phyloP scores from a whole-genome alignment of 2,888 invertebrate genomes.

The Melikaiella ostensackeni region DNA sequence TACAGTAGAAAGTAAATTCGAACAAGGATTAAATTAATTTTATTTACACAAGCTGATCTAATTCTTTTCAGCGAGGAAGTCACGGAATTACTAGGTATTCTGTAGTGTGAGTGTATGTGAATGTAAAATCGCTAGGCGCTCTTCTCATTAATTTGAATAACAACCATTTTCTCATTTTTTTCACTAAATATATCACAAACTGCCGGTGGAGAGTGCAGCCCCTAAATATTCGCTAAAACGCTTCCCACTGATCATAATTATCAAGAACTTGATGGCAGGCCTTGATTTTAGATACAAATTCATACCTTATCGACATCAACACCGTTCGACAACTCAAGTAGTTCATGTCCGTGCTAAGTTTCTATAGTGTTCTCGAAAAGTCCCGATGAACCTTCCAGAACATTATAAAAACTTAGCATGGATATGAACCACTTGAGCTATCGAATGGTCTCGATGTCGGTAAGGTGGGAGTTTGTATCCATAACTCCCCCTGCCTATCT shows the following conservation, averaged over 20 bases:
- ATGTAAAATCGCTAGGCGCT: constrained; percentile 74
- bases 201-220: constrained; percentile 69
- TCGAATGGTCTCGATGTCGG: too few species aligned
- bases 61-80: constrained; percentile 47
- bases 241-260: constrained; percentile 30
- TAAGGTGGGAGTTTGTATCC: too few species aligned
- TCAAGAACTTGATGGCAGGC: constrained; percentile 38
- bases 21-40: not conserved
- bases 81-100: constrained; percentile 16
- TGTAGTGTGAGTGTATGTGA: constrained; percentile 60
- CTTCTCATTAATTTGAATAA: constrained; percentile 70
- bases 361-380: too few species aligned
- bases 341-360: too few species aligned
- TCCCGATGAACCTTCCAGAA: too few species aligned
- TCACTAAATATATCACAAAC: constrained; percentile 77
- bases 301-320: too few species aligned
- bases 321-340: too few species aligned
- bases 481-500: too few species aligned
- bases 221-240: constrained; percentile 58
- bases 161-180: constrained; percentile 72
- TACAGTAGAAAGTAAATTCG: constrained; percentile 11
- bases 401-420: too few species aligned
- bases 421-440: too few species aligned
- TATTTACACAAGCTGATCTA: constrained; percentile 37
- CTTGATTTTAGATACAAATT: too few species aligned